These are phyloP conservation scores for Aphyosemion australe DNA, from an alignment of 2,113 vertebrate genomes.

Conservation along the genomic window DNA sequence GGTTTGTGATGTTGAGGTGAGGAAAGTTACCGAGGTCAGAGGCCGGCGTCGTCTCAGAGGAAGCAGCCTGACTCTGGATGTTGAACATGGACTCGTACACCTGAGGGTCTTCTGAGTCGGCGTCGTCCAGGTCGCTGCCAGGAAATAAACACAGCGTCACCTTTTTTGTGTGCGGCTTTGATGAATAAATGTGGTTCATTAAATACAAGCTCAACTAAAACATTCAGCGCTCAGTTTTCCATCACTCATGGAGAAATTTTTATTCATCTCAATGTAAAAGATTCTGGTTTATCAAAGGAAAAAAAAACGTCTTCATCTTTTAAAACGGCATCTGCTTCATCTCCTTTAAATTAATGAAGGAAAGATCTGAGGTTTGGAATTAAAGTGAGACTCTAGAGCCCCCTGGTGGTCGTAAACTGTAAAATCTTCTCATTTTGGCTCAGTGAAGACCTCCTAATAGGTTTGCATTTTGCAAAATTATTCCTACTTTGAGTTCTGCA, in stretches of 20 bases:
- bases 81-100: constrained; percentile 97
- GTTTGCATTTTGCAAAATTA: neutral
- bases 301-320: constrained; percentile 2
- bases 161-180: too few species aligned
- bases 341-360: constrained; percentile 6
- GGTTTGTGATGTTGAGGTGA: neutral
- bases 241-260: neutral
- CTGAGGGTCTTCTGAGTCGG: constrained; percentile 83
- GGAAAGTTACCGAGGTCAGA: constrained; percentile 78
- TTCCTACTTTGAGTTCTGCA: too few species aligned
- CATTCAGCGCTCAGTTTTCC: too few species aligned
- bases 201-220: too few species aligned
- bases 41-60: constrained; percentile 43
- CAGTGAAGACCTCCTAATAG: neutral
- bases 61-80: constrained; percentile 84
- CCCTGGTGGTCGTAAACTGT: constrained; percentile 30
- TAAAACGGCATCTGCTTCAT: neutral
- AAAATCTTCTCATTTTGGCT: neutral
- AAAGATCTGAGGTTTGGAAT: neutral
- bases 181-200: too few species aligned
- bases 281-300: constrained; percentile 2
- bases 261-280: neutral
- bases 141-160: neutral
- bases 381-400: constrained; percentile 17
- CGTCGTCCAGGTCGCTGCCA: constrained; percentile 70